Evolutionary conservation across 2,888 invertebrate genomes (phyloP).

Genomic region (Hylaea fasciaria): DNA sequence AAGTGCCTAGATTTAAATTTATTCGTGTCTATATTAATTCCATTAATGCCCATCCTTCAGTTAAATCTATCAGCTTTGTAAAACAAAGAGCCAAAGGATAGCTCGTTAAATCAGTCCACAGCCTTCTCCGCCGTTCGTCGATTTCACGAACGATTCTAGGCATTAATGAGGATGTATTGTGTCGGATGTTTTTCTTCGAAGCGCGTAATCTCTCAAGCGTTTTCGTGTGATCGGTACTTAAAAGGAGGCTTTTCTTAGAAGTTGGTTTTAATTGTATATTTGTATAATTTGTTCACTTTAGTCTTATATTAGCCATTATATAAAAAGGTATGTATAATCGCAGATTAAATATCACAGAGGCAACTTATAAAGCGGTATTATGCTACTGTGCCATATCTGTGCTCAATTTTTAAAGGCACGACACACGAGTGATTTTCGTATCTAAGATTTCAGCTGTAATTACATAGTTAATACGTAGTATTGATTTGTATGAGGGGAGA

Average conservation of each 20-base stretch:
- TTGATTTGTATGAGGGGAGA: no score
- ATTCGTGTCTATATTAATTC: constrained; percentile 51
- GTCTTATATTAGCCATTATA: background rate
- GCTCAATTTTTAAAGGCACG: background rate
- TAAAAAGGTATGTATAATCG: constrained; percentile 26
- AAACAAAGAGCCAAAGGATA: constrained; percentile 46
- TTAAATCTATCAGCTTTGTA: constrained; percentile 50
- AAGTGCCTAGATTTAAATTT: constrained; percentile 34
- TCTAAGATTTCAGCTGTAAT: background rate
- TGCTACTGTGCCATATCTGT: background rate
- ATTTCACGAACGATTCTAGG: constrained; percentile 32
- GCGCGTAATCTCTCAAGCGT: background rate
- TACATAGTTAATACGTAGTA: background rate
- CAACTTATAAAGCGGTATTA: constrained; percentile 7
- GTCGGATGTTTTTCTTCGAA: background rate
- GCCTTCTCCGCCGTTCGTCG: constrained; percentile 9
- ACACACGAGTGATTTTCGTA: background rate
- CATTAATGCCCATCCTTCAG: constrained; percentile 42
- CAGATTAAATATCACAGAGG: constrained; percentile 33
- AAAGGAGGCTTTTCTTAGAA: no score
- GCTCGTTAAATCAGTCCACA: constrained; percentile 40
- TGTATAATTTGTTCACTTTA: no score
- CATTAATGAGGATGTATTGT: constrained; percentile 25
- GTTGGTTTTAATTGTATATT: no score
- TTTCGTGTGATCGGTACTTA: no score